Percentiles rank a stretch among this genome's conserved stretches.
These are phyloP conservation scores for Enteromius anoplus DNA, from an alignment of 2,797 vertebrate species.

Conservation along the genomic window DNA sequence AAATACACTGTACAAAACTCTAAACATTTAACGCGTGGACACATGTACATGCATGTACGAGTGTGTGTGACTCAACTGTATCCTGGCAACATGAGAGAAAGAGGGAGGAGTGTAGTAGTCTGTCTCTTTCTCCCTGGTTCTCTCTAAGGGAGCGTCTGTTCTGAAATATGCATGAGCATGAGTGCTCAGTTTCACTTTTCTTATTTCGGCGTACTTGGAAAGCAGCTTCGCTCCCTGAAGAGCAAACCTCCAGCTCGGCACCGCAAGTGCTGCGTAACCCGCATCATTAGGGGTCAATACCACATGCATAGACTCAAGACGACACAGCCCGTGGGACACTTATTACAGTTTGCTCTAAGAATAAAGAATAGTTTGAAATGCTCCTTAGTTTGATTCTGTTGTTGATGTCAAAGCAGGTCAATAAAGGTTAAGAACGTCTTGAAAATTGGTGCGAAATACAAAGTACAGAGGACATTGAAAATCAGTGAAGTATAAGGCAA, in stretches of 20 bases:
- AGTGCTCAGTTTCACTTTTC: constrained; percentile 59
- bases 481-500: not conserved
- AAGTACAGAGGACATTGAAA: not conserved
- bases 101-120: constrained; percentile 37
- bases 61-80: constrained; percentile 3
- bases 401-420: constrained; percentile 3
- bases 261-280: constrained; percentile 6
- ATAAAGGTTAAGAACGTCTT: not conserved
- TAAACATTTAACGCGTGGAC: not conserved
- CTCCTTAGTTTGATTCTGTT: not conserved
- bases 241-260: constrained; percentile 16
- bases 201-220: constrained; percentile 43
- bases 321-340: constrained; percentile 4
- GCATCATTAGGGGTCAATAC: constrained; percentile 31
- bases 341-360: constrained; percentile 4
- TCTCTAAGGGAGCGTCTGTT: constrained; percentile 39
- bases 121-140: constrained; percentile 16
- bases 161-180: constrained; percentile 60
- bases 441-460: not conserved
- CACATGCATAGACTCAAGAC: constrained; percentile 14
- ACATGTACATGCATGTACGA: not conserved
- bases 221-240: constrained; percentile 36
- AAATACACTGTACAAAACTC: not conserved
- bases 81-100: constrained; percentile 35
- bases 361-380: constrained; percentile 1